Base-by-base conservation (phyloP, 2,797 vertebrate genomes). In the Semaprochilodus insignis region DNA sequence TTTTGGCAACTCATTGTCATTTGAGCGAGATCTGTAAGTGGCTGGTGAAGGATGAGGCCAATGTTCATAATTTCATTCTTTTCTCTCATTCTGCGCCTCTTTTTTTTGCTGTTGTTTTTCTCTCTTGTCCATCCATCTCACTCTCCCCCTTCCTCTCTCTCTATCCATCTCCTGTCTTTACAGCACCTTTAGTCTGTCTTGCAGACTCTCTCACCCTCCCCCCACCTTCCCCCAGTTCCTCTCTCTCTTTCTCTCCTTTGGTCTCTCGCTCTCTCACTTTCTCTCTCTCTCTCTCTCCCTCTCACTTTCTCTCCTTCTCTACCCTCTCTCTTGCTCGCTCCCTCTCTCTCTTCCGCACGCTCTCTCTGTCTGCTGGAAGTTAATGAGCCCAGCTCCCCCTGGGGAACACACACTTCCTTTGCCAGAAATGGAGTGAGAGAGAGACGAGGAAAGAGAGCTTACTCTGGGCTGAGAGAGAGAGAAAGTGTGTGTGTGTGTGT, bases 321-420 rank as follows among this genome's bases (percentile, higher is more conserved):
- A 65, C 75, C 66, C 69, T 65, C 77, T 73, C 74, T 27, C 40
- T 40, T 74, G 69, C 74, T 85, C 62, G 60, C 86, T 75, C 72
- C 70, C 78, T 75, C 66, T 75, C 81, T 84, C 74, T 74, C 79
- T 74, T 71, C 66, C 82, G 67, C 82, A 34, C 73, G 75, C 78
- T 85, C 83, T 86, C 79, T 88, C 87, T 90, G 87, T 88, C 89
- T 88, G 88, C 89, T 88, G 89, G 86, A 89, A 90, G 90, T 89
- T 91, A 90, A 89, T 87, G 88, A 89, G 89, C 89, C 88, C 83
- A 86, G 85, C 86, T 84, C 84, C 88, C 88, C 88, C 84, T 88
- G 88, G 90, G 88, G 87, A 89, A 86, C 87, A 85, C 85, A 87
- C 87, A 94, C 94, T 91, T 91, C 89, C 89, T 89, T 88, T 88